These are phyloP conservation scores for Falco concolor DNA, from an alignment of 2,797 vertebrate genomes.

Conservation along the genomic window DNA sequence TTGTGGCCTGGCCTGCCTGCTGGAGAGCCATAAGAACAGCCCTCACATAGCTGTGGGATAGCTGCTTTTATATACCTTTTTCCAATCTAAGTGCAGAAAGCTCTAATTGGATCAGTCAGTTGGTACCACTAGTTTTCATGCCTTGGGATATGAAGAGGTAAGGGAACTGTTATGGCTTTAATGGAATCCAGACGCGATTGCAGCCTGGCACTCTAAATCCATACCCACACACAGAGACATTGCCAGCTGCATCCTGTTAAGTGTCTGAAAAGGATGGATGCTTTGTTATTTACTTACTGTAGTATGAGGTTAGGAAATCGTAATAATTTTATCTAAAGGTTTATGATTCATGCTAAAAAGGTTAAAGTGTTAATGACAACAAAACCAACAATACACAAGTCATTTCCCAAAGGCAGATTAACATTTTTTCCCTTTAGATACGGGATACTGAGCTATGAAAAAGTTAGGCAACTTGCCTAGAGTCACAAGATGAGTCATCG, in stretches of 20 bases:
- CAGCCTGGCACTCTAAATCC: not conserved
- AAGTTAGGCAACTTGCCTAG: conserved; percentile 16
- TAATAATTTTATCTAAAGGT: not conserved
- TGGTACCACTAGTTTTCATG: not conserved
- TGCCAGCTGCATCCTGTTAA: not conserved
- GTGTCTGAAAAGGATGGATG: not conserved
- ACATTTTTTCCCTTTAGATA: not conserved
- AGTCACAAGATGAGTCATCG: not conserved
- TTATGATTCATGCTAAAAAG: conserved; percentile 15
- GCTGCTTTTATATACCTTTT: not conserved
- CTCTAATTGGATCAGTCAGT: not conserved
- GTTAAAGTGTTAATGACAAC: conserved; percentile 5
- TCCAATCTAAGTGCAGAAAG: not conserved
- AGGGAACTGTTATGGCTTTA: not conserved
- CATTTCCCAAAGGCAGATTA: not conserved
- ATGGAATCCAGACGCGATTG: not conserved
- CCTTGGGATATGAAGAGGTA: not conserved
- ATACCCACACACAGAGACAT: not conserved
- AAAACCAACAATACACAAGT: not conserved
- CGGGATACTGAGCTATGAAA: conserved; percentile 1
- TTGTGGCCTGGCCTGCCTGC: not conserved
- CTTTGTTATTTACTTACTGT: not conserved
- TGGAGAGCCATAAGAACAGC: not conserved
- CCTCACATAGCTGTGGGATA: not conserved
- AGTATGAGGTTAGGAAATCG: not conserved